phyloP scores from a whole-genome alignment of 2,888 invertebrate species.

The Aspidiotus rigidus region DNA sequence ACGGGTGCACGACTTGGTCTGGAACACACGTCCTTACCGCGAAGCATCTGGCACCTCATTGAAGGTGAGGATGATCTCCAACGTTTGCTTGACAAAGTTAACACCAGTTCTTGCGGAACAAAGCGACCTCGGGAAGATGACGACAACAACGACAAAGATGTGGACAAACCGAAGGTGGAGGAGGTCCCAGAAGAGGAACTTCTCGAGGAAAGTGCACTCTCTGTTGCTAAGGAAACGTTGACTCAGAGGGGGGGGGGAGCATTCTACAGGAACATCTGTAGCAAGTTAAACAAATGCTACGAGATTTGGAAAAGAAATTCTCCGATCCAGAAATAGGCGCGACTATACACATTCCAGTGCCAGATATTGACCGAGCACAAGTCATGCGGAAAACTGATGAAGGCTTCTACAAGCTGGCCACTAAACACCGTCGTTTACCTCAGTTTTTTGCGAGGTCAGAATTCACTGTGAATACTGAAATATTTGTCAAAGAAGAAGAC shows the following conservation, averaged over 20 bases:
- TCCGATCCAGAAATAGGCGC: not conserved
- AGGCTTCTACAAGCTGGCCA: not conserved
- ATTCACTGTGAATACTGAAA: conserved; percentile 1
- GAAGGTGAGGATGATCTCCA: conserved; percentile 1
- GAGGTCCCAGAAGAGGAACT: not conserved
- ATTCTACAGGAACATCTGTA: not conserved
- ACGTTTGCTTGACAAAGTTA: not conserved
- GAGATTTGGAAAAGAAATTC: not conserved
- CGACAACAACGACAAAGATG: not conserved
- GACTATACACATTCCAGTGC: conserved; percentile 1
- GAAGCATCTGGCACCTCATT: not conserved
- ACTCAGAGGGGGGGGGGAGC: not conserved
- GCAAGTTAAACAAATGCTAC: conserved; percentile 14
- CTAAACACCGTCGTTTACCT: not conserved
- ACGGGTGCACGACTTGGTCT: conserved; percentile 7
- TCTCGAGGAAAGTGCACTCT: not conserved
- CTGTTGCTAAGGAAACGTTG: not conserved
- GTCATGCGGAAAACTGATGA: not conserved
- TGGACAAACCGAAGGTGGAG: not conserved
- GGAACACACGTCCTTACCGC: not conserved
- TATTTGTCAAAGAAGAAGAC: not conserved
- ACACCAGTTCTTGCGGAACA: not conserved
- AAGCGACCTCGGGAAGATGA: not conserved
- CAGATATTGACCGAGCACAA: not conserved
- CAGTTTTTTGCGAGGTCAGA: conserved; percentile 4